These are phyloP conservation scores for Xenopus borealis DNA, from an alignment of 2,113 vertebrate genomes.

Conservation along the genomic window DNA sequence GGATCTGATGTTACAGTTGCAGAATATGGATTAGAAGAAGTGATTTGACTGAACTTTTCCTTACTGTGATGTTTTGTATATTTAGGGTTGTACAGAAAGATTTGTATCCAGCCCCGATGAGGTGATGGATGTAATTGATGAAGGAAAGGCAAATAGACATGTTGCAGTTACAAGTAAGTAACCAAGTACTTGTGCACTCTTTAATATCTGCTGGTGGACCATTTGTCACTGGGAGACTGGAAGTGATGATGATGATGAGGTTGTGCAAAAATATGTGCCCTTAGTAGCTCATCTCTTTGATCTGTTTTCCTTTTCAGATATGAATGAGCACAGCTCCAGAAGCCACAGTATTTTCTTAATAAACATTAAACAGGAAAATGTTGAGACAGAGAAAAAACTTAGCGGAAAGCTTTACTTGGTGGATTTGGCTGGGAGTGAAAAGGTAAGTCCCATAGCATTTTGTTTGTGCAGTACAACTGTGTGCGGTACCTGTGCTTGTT, in stretches of 20 bases:
- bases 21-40: too few species aligned
- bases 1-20: neutral
- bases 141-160: conserved; percentile 91
- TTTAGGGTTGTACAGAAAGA: conserved; percentile 90
- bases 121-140: conserved; percentile 94
- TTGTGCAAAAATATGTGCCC: too few species aligned
- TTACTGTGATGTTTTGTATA: neutral
- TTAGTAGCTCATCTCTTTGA: neutral
- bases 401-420: conserved; percentile 95
- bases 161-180: conserved; percentile 92
- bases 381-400: conserved; percentile 93
- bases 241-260: too few species aligned
- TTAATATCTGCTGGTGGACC: too few species aligned
- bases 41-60: too few species aligned
- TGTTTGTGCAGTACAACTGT: too few species aligned
- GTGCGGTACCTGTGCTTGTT: neutral
- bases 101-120: conserved; percentile 96
- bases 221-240: too few species aligned
- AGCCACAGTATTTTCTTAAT: conserved; percentile 97
- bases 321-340: conserved; percentile 98
- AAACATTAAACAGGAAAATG: conserved; percentile 94
- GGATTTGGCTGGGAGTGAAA: conserved; percentile 93
- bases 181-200: too few species aligned
- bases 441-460: conserved; percentile 63
- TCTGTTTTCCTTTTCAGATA: conserved; percentile 71